These are phyloP conservation scores for Amorpha juglandis DNA, from an alignment of 2,888 invertebrate species.

Conservation along the genomic window DNA sequence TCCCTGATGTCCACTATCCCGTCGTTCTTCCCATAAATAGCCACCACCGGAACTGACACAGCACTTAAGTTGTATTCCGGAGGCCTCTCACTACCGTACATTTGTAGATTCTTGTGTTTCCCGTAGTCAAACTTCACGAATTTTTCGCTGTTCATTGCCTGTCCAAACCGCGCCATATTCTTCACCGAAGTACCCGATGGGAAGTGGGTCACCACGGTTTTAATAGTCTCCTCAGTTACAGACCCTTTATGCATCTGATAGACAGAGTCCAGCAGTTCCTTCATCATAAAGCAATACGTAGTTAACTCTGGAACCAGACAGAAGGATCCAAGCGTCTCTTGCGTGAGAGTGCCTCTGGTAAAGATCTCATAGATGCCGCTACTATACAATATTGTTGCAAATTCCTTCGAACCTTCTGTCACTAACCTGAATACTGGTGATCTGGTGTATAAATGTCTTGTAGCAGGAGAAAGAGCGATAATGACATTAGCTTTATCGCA, in stretches of 20 bases:
- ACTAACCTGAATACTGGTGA: slow-evolving; percentile 46
- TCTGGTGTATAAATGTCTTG: slow-evolving; percentile 72
- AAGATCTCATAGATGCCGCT: slow-evolving; percentile 57
- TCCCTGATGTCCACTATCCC: slow-evolving; percentile 85
- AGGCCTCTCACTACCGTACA: slow-evolving; percentile 58
- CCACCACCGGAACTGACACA: slow-evolving; percentile 55
- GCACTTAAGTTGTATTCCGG: slow-evolving; percentile 61
- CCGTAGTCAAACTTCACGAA: slow-evolving; percentile 71
- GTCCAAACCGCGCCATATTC: slow-evolving; percentile 65
- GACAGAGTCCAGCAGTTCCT: slow-evolving; percentile 50
- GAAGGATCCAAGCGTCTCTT: slow-evolving; percentile 57
- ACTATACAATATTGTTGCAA: slow-evolving; percentile 45
- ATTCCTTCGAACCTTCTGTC: slow-evolving; percentile 34
- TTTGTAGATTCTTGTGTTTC: slow-evolving; percentile 47
- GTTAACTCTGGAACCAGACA: slow-evolving; percentile 53
- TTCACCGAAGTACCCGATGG: slow-evolving; percentile 62
- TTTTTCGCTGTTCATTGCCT: slow-evolving; percentile 47
- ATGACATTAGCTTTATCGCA: slow-evolving; percentile 85
- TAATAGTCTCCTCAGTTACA: slow-evolving; percentile 51
- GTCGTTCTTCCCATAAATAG: slow-evolving; percentile 71
- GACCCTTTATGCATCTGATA: slow-evolving; percentile 54
- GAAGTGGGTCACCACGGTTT: slow-evolving; percentile 56
- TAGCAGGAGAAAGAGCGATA: slow-evolving; percentile 87
- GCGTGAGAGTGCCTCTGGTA: slow-evolving; percentile 54
- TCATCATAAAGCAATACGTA: slow-evolving; percentile 44